These are phyloP conservation scores for Hypotaenidia okinawae DNA, from an alignment of 2,797 vertebrate genomes.

Conservation along the genomic window DNA sequence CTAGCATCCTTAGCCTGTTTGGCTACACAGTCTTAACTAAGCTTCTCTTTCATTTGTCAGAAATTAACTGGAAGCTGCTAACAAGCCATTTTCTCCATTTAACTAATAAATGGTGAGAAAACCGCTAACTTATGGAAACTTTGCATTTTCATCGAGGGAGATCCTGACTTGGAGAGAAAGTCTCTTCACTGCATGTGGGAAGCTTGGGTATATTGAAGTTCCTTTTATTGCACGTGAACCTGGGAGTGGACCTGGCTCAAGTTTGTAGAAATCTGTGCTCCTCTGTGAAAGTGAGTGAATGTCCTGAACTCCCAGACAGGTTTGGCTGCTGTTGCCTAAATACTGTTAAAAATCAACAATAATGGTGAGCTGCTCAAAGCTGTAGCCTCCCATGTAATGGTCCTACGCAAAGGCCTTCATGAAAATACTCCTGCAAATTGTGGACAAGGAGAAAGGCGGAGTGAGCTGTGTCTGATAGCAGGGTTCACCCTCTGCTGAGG, in stretches of 20 bases:
- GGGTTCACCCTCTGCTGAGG: not conserved
- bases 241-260: not conserved
- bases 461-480: not conserved
- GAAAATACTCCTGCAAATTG: not conserved
- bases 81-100: not conserved
- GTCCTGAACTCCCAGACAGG: not conserved
- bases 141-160: not conserved
- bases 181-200: not conserved
- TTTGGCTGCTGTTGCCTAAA: not conserved
- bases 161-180: not conserved
- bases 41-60: not conserved
- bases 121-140: not conserved
- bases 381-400: not conserved
- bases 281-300: not conserved
- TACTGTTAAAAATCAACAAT: not conserved
- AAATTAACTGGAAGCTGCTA: constrained; percentile 50
- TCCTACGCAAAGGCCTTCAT: accelerated
- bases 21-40: constrained; percentile 26
- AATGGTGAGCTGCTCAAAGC: not conserved
- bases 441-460: not conserved
- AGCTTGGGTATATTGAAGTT: not conserved
- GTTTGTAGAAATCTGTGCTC: not conserved
- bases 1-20: not conserved
- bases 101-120: not conserved
- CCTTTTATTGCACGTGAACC: accelerated